Conservation (phyloP, 2,888 invertebrate genomes). For the Himalopsyche kuldschensis region DNA sequence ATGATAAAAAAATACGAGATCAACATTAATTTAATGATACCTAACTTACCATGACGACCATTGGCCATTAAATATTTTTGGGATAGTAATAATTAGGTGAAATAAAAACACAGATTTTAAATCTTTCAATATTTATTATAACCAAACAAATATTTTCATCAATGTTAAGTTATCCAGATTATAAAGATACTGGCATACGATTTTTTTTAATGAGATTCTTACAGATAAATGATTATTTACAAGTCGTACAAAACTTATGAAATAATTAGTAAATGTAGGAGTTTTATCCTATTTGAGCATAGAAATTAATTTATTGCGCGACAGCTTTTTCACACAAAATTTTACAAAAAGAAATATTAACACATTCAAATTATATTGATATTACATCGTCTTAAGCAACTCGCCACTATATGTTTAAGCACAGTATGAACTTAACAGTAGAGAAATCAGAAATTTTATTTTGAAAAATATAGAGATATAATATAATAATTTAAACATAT, state of each 20-base stretch:
- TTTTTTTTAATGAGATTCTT: background rate
- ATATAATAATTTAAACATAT: background rate
- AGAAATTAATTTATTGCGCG: constrained; percentile 12
- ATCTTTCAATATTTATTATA: background rate
- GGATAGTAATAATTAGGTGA: background rate
- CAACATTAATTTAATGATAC: too few species aligned
- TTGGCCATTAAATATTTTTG: too few species aligned
- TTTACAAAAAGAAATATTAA: background rate
- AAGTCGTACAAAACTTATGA: constrained; percentile 9
- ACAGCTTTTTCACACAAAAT: constrained; percentile 9
- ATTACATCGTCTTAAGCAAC: background rate
- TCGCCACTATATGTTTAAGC: background rate
- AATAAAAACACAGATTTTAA: background rate
- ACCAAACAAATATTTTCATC: background rate
- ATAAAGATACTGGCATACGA: background rate
- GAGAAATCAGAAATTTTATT: too few species aligned
- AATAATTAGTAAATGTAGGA: background rate
- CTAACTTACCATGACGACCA: too few species aligned
- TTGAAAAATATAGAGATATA: too few species aligned
- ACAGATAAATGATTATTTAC: constrained; percentile 6
- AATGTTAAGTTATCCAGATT: background rate
- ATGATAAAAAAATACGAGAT: too few species aligned
- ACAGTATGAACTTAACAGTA: background rate
- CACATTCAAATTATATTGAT: background rate
- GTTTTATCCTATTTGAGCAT: constrained; percentile 4